A percentile compares a stretch with the other conserved stretches of the same genome.
These are phyloP conservation scores for Seira sanloemensis DNA, from an alignment of 2,888 invertebrate genomes.

Conservation along the genomic window DNA sequence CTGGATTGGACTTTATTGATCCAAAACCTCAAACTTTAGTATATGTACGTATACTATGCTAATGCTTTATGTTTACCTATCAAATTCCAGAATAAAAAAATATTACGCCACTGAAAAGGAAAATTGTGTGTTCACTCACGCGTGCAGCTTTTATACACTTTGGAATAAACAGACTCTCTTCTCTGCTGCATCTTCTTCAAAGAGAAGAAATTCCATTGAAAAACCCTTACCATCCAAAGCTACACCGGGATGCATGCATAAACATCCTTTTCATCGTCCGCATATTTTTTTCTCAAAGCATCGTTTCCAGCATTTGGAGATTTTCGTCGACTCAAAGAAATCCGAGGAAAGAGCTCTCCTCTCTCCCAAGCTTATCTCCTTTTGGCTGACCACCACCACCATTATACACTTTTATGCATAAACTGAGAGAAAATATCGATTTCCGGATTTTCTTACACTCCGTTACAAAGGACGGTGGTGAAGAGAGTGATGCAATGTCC, in stretches of 20 bases:
- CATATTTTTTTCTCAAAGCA: neutral
- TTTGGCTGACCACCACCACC: conserved; percentile 29
- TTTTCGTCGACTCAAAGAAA: neutral
- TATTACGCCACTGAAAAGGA: conserved; percentile 16
- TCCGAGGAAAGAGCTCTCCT: neutral
- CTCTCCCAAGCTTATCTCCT: neutral
- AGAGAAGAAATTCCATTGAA: neutral
- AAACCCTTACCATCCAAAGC: neutral
- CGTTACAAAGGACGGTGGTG: neutral
- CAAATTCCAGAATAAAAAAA: conserved; percentile 1
- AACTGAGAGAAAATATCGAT: conserved; percentile 54
- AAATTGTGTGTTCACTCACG: neutral
- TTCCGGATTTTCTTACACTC: conserved; percentile 50
- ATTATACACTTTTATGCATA: conserved; percentile 49
- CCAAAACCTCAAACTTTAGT: neutral
- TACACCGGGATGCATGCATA: conserved; percentile 10
- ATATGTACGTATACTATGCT: neutral
- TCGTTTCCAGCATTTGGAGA: neutral
- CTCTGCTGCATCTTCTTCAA: neutral
- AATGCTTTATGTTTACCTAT: neutral
- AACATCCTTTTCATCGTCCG: conserved; percentile 1
- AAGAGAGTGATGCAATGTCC: conserved; percentile 1
- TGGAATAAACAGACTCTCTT: neutral
- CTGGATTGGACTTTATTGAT: conserved; percentile 9
- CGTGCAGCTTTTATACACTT: neutral